A percentile compares a stretch with the other conserved stretches of the same genome.
Conservation (phyloP, 2,113 vertebrate species). For the Cyphomyrus plagiostoma region DNA sequence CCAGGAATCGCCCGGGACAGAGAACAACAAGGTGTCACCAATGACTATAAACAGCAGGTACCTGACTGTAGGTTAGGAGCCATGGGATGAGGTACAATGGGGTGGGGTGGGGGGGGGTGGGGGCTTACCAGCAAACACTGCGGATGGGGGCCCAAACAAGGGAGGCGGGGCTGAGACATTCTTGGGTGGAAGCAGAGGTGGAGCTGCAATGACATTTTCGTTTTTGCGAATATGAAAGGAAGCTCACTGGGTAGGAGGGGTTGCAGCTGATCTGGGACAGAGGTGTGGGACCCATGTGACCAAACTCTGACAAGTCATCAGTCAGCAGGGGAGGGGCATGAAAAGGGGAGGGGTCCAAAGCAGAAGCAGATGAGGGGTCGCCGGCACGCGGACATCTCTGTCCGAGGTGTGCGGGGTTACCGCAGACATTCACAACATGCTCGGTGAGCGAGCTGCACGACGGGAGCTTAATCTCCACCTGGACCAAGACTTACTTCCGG, state of each 20-base stretch:
- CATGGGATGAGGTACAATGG: constrained; percentile 4
- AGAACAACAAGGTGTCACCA: neutral
- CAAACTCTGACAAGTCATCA: neutral
- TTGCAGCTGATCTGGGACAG: neutral
- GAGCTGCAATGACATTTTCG: constrained; percentile 64
- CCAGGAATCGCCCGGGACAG: neutral
- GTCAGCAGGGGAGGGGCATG: constrained; percentile 23
- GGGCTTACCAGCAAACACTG: constrained; percentile 64
- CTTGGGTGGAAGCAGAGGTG: constrained; percentile 92
- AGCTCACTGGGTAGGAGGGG: neutral
- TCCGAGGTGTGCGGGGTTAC: neutral
- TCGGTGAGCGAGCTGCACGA: constrained; percentile 34
- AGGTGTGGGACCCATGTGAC: neutral
- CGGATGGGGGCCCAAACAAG: constrained; percentile 62
- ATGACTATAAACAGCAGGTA: neutral
- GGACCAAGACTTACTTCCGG: constrained; percentile 84
- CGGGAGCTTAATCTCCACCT: constrained; percentile 20
- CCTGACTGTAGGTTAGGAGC: neutral
- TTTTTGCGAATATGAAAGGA: constrained; percentile 31
- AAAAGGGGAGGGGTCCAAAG: constrained; percentile 4
- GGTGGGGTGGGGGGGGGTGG: neutral
- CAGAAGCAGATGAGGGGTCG: neutral
- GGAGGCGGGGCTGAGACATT: constrained; percentile 78
- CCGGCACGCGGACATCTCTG: neutral
- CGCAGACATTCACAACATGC: constrained; percentile 21